phyloP scores from a whole-genome alignment of 2,113 vertebrate species.

The Acanthisitta chloris region DNA sequence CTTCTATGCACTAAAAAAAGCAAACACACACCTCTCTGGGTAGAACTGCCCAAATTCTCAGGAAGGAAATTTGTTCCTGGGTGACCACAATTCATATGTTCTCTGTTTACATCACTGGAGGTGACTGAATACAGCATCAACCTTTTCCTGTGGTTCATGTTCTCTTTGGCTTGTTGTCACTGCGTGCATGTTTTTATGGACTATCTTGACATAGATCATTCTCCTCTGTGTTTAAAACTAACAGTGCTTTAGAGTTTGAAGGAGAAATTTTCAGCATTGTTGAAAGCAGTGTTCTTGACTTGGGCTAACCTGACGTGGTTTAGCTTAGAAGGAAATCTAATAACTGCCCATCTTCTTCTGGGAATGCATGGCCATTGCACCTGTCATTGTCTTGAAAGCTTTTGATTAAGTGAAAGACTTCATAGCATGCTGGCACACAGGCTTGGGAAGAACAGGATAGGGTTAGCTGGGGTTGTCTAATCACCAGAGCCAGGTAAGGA shows the following conservation, averaged over 20 bases:
- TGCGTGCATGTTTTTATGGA: neutral
- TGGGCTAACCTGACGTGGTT: neutral
- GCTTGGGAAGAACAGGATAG: neutral
- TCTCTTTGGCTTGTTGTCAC: neutral
- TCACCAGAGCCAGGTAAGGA: neutral
- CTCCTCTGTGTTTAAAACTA: neutral
- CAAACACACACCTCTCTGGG: neutral
- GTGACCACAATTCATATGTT: neutral
- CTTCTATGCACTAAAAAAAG: neutral
- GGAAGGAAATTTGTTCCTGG: neutral
- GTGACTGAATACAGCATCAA: neutral
- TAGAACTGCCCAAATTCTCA: neutral
- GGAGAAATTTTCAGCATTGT: neutral
- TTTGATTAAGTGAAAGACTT: neutral
- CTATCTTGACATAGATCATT: neutral
- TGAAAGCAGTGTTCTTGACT: neutral
- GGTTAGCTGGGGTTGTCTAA: neutral
- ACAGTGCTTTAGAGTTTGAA: neutral
- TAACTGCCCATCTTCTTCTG: neutral
- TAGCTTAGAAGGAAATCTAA: neutral
- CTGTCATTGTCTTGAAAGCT: neutral
- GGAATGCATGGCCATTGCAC: accelerated
- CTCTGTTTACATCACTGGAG: neutral
- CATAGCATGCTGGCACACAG: neutral
- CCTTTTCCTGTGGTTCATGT: neutral